Conservation (phyloP, 2,797 vertebrate genomes). For the Poecilia velifera region DNA sequence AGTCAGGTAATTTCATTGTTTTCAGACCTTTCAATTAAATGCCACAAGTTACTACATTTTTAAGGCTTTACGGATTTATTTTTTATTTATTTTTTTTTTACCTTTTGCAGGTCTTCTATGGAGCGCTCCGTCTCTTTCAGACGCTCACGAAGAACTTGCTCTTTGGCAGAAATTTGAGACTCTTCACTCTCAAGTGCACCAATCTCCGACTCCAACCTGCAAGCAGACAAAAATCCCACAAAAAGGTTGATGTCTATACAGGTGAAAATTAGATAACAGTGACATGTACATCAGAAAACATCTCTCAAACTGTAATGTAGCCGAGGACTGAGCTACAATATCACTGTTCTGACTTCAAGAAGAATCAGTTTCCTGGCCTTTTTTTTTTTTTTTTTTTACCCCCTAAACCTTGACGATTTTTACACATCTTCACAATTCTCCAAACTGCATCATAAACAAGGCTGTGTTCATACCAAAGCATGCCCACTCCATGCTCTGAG, state of each 20-base stretch:
- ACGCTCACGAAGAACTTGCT: conserved; percentile 92
- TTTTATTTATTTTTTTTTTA: conserved; percentile 58
- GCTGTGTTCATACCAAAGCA: conserved; percentile 7
- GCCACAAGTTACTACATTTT: not conserved
- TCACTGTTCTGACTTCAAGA: not conserved
- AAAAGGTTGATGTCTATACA: not conserved
- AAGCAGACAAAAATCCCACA: conserved; percentile 54
- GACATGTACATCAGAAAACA: not conserved
- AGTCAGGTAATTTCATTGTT: not conserved
- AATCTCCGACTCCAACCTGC: conserved; percentile 93
- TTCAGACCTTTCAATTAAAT: not conserved
- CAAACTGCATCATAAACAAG: conserved; percentile 16
- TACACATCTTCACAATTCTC: not conserved
- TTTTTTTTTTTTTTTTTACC: not conserved
- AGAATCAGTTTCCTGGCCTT: not conserved
- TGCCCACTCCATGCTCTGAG: not conserved
- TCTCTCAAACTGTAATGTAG: not conserved
- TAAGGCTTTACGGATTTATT: not conserved
- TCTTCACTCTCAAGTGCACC: conserved; percentile 91
- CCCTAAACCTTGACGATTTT: not conserved
- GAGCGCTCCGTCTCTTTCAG: conserved; percentile 93
- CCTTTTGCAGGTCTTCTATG: conserved; percentile 94
- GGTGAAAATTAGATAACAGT: not conserved
- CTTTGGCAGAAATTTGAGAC: conserved; percentile 96
- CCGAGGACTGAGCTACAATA: not conserved